A percentile compares a stretch with the other conserved stretches of the same genome.
phyloP scores from a whole-genome alignment of 2,888 invertebrate species.

The Cepaea hortensis region DNA sequence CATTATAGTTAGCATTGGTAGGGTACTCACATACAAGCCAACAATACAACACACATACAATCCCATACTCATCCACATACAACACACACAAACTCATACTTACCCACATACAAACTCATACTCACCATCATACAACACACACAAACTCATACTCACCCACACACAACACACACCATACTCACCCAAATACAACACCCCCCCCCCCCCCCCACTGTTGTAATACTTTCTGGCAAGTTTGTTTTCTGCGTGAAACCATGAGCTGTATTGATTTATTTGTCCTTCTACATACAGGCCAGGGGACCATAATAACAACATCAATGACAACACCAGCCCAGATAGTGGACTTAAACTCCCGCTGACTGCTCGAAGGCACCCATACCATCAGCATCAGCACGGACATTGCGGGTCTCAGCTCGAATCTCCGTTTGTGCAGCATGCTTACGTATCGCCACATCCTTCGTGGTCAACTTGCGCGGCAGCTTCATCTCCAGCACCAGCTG shows the following conservation, averaged over 20 bases:
- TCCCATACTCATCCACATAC: neutral
- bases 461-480: neutral
- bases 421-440: neutral
- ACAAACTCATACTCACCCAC: too few relatives aligned
- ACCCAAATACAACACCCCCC: too few relatives aligned
- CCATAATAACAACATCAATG: neutral
- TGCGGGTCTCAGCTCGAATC: constrained; percentile 35
- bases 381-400: constrained; percentile 49
- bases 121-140: neutral
- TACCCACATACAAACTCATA: neutral
- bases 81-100: neutral
- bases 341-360: constrained; percentile 43
- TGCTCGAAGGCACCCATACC: constrained; percentile 51
- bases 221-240: neutral
- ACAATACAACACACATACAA: too few relatives aligned
- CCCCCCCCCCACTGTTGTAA: too few relatives aligned
- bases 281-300: neutral
- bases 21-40: too few relatives aligned
- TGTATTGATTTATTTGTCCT: neutral
- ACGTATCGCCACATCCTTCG: neutral
- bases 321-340: neutral
- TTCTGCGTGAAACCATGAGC: neutral
- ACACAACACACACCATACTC: too few relatives aligned
- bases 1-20: too few relatives aligned
- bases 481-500: neutral